phyloP scores from a whole-genome alignment of 2,888 invertebrate genomes.

The Hypena proboscidalis region DNA sequence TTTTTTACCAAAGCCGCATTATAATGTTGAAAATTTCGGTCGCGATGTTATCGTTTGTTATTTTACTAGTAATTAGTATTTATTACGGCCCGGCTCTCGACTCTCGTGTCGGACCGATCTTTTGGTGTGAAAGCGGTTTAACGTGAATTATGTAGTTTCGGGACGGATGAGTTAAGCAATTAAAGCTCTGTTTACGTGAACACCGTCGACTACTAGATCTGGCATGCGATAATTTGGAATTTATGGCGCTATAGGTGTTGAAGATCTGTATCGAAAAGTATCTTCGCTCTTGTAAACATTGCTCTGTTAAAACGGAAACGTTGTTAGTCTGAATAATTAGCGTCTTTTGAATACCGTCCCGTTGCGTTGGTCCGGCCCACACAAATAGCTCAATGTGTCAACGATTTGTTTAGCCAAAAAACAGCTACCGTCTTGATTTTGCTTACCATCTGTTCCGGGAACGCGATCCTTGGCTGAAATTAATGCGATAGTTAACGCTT shows the following conservation, averaged over 20 bases:
- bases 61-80: slow-evolving; percentile 84
- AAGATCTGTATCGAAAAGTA: slow-evolving; percentile 45
- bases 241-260: slow-evolving; percentile 65
- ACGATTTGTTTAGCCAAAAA: slow-evolving; percentile 57
- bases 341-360: slow-evolving; percentile 23
- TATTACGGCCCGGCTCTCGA: slow-evolving; percentile 69
- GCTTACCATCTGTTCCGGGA: slow-evolving; percentile 74
- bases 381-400: slow-evolving; percentile 72
- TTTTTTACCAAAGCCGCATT: slow-evolving; percentile 61
- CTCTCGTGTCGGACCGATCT: slow-evolving; percentile 54
- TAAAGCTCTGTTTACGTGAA: slow-evolving; percentile 74
- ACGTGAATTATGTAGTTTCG: slow-evolving; percentile 73
- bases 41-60: slow-evolving; percentile 77
- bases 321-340: slow-evolving; percentile 30
- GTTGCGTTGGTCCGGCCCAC: slow-evolving; percentile 54
- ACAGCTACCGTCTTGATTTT: slow-evolving; percentile 68
- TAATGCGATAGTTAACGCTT: slow-evolving; percentile 79
- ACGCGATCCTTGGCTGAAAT: slow-evolving; percentile 63
- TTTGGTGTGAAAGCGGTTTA: slow-evolving; percentile 70
- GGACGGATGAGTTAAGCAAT: slow-evolving; percentile 77
- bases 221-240: slow-evolving; percentile 69
- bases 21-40: slow-evolving; percentile 71
- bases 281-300: slow-evolving; percentile 16
- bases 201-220: slow-evolving; percentile 67
- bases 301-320: slow-evolving; percentile 10